Percentiles rank a stretch among this genome's conserved stretches.
These are phyloP conservation scores for Entomobrya multifasciata DNA, from an alignment of 2,888 invertebrate species.

Conservation along the genomic window DNA sequence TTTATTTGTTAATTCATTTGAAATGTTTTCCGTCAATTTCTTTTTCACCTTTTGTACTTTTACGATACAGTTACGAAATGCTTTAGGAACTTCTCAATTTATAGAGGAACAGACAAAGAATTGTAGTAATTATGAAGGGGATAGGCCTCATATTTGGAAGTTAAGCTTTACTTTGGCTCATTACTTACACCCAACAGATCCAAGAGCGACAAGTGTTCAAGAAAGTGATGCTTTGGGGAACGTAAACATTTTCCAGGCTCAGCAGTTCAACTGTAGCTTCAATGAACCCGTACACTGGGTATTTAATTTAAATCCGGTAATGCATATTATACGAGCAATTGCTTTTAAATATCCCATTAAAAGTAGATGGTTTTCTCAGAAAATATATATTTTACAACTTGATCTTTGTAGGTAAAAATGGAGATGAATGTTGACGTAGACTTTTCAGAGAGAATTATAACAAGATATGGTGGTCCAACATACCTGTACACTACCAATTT, in stretches of 20 bases:
- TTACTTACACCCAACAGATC: not conserved
- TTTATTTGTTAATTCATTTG: no score
- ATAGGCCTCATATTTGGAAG: constrained; percentile 21
- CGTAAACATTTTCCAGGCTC: not conserved
- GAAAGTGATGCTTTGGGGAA: no score
- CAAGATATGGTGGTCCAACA: not conserved
- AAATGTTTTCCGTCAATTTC: no score
- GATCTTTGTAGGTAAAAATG: not conserved
- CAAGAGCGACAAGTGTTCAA: constrained; percentile 7
- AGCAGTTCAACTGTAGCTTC: constrained; percentile 51
- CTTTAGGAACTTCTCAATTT: not conserved
- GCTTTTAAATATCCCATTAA: no score
- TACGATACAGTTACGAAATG: not conserved
- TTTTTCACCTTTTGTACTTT: not conserved
- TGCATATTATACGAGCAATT: no score
- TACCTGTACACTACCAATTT: constrained; percentile 48
- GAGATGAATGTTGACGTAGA: constrained; percentile 23
- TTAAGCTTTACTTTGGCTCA: not conserved
- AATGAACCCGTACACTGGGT: constrained; percentile 58
- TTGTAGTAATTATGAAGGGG: constrained; percentile 19
- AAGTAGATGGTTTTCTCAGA: no score
- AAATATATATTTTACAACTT: not conserved
- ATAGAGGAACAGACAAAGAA: not conserved
- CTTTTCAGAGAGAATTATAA: constrained; percentile 45
- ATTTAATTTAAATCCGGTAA: constrained; percentile 61